Base-by-base conservation (phyloP, 2,113 vertebrate genomes). In the Ascaphus truei region DNA sequence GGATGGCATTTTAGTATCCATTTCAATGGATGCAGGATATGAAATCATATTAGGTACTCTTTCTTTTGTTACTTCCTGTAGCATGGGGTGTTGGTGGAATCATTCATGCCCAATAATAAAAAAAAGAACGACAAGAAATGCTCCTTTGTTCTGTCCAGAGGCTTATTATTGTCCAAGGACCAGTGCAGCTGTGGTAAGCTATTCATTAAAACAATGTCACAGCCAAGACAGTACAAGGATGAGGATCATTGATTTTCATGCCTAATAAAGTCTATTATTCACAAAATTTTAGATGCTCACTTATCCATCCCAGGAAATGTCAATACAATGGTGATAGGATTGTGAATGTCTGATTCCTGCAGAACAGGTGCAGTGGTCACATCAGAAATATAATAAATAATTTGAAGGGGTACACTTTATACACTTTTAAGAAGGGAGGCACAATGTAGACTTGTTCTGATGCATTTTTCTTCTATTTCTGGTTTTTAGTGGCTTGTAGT, bases 181-280 rank as follows among this genome's bases (percentile, higher is more conserved):
- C 26, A 16, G 37, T 53, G n/a, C 22, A 65, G 36, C 36, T 23
- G 18, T 15, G 12, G 50, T 9, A 13, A 43, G 25, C 13, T 53
- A 67, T 67, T 56, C 25, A 67, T 12, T 22, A n/a, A n/a, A 25
- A 33, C 27, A 43, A 45, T 67, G 63, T 41, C 37, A 31, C 16
- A 12, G 33, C n/a, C 56, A 33, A 43, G 36, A 55, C 18, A 11
- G 16, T 50, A 55, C 50, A 66, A 29, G 37, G 13, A 37, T n/a
- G 16, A 67, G 26, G 27, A 67, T 56, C 63, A 67, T 67, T 67
- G 51, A 67, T 67, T 67, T 56, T 39, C 16, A 62, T 47, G 61
- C 11, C 36, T 45, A 45, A 67, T 56, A 53, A 56, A 66, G 26
- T 43, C 36, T 20, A 31, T 56, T 53, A 66, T 47, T 47, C 16